Evolutionary conservation across 2,113 vertebrate species (phyloP).

Genomic region (Leiothrix lutea): DNA sequence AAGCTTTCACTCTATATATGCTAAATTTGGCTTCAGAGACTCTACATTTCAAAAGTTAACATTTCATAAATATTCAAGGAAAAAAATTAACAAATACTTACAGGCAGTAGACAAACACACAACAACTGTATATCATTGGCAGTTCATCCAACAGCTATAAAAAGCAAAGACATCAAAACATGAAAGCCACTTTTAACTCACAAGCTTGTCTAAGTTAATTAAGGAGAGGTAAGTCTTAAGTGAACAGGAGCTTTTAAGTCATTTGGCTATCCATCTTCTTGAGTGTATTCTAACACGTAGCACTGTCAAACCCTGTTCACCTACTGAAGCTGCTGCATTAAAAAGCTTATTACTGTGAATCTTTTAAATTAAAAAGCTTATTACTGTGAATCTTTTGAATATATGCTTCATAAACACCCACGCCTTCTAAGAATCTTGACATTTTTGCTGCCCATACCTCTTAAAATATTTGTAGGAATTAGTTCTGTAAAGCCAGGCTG

Average conservation of each 20-base stretch:
- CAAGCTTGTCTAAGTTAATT: neutral
- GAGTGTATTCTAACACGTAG: fast-evolving
- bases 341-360: neutral
- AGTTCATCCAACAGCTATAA: slow-evolving; percentile 93
- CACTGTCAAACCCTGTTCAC: neutral
- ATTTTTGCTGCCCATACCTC: neutral
- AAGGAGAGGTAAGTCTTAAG: neutral
- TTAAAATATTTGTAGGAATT: neutral
- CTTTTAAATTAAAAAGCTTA: neutral
- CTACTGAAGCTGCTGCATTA: neutral
- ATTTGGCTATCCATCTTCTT: neutral
- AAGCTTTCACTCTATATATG: neutral
- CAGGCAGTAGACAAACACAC: slow-evolving; percentile 97
- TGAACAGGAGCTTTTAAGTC: neutral
- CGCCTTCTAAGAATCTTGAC: neutral
- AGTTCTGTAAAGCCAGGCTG: neutral
- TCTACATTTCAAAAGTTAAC: neutral
- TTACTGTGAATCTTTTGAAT: neutral
- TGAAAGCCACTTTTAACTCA: slow-evolving; percentile 7
- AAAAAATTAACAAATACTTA: slow-evolving; percentile 78
- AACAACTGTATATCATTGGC: slow-evolving; percentile 99
- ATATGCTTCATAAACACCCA: neutral
- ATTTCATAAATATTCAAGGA: neutral
- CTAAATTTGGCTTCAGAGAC: neutral
- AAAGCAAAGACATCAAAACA: slow-evolving; percentile 51